A percentile compares a stretch with the other conserved stretches of the same genome.
Conservation (phyloP, 2,113 vertebrate species). For the Bufo gargarizans region DNA sequence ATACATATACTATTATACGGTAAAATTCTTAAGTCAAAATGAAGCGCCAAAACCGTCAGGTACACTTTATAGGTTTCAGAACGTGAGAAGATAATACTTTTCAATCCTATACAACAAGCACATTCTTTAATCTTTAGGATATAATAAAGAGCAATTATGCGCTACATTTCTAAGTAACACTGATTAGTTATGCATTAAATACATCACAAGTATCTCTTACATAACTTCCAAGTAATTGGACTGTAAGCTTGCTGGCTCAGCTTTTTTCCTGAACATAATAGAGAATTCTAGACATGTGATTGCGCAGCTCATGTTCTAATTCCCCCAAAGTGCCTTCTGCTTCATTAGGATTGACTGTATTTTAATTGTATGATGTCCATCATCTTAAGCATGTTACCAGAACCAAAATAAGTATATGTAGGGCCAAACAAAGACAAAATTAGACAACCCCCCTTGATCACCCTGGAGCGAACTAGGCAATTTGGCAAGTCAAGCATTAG, state of each 20-base stretch:
- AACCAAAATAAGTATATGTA: not conserved
- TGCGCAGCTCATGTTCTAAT: not conserved
- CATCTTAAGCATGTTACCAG: not conserved
- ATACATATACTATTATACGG: no score
- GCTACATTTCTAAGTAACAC: not conserved
- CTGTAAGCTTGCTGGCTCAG: not conserved
- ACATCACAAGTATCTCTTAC: not conserved
- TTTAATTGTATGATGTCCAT: not conserved
- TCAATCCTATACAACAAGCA: not conserved
- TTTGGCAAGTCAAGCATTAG: no score
- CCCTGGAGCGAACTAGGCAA: no score
- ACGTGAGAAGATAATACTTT: not conserved
- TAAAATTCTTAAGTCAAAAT: not conserved
- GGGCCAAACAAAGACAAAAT: not conserved
- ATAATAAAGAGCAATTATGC: not conserved
- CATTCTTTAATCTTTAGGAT: not conserved
- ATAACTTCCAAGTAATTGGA: slow-evolving; percentile 11
- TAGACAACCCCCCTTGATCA: no score
- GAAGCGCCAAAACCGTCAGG: not conserved
- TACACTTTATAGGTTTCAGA: not conserved
- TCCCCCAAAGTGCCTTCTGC: not conserved
- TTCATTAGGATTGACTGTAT: not conserved
- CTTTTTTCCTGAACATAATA: slow-evolving; percentile 5
- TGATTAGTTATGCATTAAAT: slow-evolving; percentile 11
- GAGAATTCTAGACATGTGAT: not conserved